Percentiles rank a stretch among this genome's conserved stretches.
These are phyloP conservation scores for Megaptera novaeangliae DNA, from an alignment of 2,113 vertebrate species.

Conservation along the genomic window DNA sequence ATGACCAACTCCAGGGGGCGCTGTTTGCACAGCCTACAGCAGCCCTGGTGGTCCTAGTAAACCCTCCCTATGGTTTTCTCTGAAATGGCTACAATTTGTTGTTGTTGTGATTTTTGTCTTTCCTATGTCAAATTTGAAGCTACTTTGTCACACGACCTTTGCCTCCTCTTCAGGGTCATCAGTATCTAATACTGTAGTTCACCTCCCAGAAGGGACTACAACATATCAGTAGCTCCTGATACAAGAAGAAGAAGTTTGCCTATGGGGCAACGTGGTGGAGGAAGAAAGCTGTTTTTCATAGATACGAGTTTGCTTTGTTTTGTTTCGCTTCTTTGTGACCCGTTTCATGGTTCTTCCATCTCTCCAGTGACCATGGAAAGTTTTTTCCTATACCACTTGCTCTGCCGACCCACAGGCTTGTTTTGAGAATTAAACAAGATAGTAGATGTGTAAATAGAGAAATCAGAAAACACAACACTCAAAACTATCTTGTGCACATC, in stretches of 20 bases:
- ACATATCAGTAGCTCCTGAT: neutral
- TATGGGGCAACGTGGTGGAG: neutral
- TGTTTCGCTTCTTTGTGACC: neutral
- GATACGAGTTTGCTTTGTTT: neutral
- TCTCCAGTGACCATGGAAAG: neutral
- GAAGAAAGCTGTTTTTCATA: neutral
- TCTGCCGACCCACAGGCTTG: neutral
- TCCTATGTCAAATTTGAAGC: neutral
- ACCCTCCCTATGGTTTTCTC: neutral
- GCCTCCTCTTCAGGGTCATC: neutral
- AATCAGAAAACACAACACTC: neutral
- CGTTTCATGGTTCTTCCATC: neutral
- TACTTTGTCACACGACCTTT: neutral
- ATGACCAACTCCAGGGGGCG: neutral
- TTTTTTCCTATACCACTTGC: neutral
- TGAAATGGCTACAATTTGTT: neutral
- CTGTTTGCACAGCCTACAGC: neutral
- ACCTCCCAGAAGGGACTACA: neutral
- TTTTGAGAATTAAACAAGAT: conserved; percentile 17
- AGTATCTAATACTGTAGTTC: neutral
- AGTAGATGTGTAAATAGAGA: neutral
- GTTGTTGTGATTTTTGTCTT: neutral
- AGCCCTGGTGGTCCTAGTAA: neutral
- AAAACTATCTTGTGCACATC: neutral
- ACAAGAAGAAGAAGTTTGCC: neutral